Percentiles rank a stretch among this genome's conserved stretches.
phyloP scores from a whole-genome alignment of 2,113 vertebrate species.

The Muntiacus reevesi region DNA sequence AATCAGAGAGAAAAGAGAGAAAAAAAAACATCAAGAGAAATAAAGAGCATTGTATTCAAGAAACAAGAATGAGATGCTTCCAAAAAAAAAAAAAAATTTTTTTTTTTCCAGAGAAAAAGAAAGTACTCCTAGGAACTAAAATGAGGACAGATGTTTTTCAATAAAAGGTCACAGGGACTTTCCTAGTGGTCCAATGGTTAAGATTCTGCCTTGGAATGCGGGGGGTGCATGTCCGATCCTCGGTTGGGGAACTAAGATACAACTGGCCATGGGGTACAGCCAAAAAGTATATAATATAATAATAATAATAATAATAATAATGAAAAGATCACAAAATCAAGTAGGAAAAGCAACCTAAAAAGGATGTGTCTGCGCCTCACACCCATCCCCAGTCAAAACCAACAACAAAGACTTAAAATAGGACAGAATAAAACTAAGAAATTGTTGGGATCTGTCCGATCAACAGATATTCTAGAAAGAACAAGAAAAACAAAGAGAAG shows the following conservation, averaged over 20 bases:
- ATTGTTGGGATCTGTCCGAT: not conserved
- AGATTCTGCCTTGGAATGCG: not conserved
- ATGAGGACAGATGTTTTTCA: not conserved
- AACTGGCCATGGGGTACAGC: not conserved
- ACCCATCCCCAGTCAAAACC: too few relatives aligned
- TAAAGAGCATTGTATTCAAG: not conserved
- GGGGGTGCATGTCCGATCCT: not conserved
- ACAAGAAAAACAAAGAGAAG: not conserved
- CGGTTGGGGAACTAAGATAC: not conserved
- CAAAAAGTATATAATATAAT: not conserved
- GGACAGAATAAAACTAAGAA: not conserved
- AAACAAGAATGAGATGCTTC: not conserved
- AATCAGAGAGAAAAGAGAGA: not conserved
- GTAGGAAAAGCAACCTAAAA: not conserved
- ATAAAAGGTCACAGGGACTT: not conserved
- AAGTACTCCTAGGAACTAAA: not conserved
- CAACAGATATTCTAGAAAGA: not conserved
- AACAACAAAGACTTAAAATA: not conserved
- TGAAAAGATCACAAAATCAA: not conserved
- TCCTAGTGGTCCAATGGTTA: not conserved
- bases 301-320: not conserved
- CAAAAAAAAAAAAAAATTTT: not conserved
- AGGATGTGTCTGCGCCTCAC: not conserved
- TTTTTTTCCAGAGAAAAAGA: not conserved
- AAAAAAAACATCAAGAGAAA: not conserved